Evolutionary conservation across 2,113 vertebrate species (phyloP).

Genomic region (Podocnemis expansa): DNA sequence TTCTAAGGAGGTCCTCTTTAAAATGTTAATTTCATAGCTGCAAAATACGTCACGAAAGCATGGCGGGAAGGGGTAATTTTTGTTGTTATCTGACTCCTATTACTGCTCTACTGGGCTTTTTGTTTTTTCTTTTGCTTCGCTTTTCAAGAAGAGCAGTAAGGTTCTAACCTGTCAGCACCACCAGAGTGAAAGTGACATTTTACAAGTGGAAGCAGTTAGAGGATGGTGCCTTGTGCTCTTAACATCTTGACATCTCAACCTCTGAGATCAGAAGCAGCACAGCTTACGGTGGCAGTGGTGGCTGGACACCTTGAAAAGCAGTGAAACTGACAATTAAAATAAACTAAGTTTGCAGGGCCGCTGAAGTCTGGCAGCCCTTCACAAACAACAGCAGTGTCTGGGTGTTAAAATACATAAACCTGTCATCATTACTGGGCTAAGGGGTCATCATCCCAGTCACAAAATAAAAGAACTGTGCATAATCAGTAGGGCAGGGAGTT

Average conservation of each 20-base stretch:
- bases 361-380: slow-evolving; percentile 67
- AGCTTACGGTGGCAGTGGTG: slow-evolving; percentile 36
- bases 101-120: not conserved
- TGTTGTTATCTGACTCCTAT: slow-evolving; percentile 37
- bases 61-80: slow-evolving; percentile 8
- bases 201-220: slow-evolving; percentile 55
- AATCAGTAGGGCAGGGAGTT: slow-evolving; percentile 77
- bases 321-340: slow-evolving; percentile 65
- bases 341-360: slow-evolving; percentile 45
- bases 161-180: not conserved
- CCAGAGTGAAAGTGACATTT: slow-evolving; percentile 50
- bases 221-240: slow-evolving; percentile 46
- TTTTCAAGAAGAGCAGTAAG: not conserved
- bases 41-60: slow-evolving; percentile 16
- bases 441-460: slow-evolving; percentile 69
- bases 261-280: not conserved
- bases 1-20: slow-evolving; percentile 17
- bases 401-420: slow-evolving; percentile 80
- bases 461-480: slow-evolving; percentile 70
- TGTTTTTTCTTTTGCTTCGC: slow-evolving; percentile 21
- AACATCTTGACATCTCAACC: slow-evolving; percentile 62
- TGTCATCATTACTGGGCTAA: slow-evolving; percentile 74
- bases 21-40: not conserved
- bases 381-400: slow-evolving; percentile 71
- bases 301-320: slow-evolving; percentile 67